Percentiles rank a stretch among this genome's conserved stretches.
Evolutionary conservation across 2,888 invertebrate genomes (phyloP).

Genomic region (Eutolmus rufibarbis): DNA sequence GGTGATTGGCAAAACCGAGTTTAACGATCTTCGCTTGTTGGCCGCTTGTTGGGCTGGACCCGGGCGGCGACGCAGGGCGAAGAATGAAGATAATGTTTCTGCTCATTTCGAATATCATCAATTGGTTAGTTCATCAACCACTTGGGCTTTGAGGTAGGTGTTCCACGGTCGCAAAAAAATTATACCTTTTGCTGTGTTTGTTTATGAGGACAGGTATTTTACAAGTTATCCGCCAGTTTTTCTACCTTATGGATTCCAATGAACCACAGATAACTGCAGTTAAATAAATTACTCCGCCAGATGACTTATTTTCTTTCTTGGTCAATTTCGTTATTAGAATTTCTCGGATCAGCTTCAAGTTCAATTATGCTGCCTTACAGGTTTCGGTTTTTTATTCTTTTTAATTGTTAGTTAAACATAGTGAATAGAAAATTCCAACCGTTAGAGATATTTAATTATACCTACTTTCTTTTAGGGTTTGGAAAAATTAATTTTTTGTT

Average conservation of each 20-base stretch:
- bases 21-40: constrained; percentile 39
- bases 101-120: constrained; percentile 29
- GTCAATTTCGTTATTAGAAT: background rate
- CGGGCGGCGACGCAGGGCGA: background rate
- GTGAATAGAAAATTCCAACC: background rate
- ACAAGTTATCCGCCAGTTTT: background rate
- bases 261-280: background rate
- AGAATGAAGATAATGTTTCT: constrained; percentile 14
- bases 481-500: too few species aligned
- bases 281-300: background rate
- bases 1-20: constrained; percentile 40
- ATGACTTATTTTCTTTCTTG: background rate
- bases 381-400: background rate
- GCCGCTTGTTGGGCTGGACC: background rate
- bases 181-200: constrained; percentile 30
- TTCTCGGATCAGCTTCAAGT: background rate
- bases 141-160: background rate
- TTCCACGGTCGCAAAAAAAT: background rate
- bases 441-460: too few species aligned
- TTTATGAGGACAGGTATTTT: constrained; percentile 8
- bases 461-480: too few species aligned
- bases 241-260: background rate
- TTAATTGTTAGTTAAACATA: background rate
- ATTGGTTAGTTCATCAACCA: constrained; percentile 23
- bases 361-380: background rate